Percentiles rank a stretch among this genome's conserved stretches.
phyloP scores from a whole-genome alignment of 2,888 invertebrate genomes.

The Scaptomyza tumidula region DNA sequence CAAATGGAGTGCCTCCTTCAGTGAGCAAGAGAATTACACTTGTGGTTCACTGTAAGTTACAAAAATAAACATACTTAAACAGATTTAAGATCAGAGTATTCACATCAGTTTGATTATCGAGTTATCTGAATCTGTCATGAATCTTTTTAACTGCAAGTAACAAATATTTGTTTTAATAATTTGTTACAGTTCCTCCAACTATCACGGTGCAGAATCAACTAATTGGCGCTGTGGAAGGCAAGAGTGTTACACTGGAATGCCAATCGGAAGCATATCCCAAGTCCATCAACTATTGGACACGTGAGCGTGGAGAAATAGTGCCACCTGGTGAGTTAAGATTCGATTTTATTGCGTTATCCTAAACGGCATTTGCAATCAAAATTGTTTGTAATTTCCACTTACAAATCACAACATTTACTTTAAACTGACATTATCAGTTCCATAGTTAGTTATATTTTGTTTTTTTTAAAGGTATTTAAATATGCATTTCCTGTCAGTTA shows the following conservation, averaged over 20 bases:
- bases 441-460: background rate
- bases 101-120: no score
- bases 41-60: slow-evolving; percentile 91
- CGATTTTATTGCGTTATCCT: no score
- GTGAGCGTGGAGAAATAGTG: slow-evolving; percentile 90
- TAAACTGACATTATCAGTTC: background rate
- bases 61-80: background rate
- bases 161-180: background rate
- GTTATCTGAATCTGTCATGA: no score
- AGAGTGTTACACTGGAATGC: slow-evolving; percentile 91
- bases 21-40: slow-evolving; percentile 95
- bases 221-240: slow-evolving; percentile 91
- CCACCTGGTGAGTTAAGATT: slow-evolving; percentile 87
- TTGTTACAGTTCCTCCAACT: slow-evolving; percentile 90
- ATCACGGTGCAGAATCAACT: slow-evolving; percentile 93
- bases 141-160: no score
- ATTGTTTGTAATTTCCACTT: no score
- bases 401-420: no score
- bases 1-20: slow-evolving; percentile 93
- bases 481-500: background rate
- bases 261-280: slow-evolving; percentile 94
- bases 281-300: slow-evolving; percentile 93
- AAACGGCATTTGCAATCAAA: no score
- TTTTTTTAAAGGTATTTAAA: no score
- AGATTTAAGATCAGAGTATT: no score